phyloP scores from a whole-genome alignment of 2,113 vertebrate species.

The Myanophis thanlyinensis region DNA sequence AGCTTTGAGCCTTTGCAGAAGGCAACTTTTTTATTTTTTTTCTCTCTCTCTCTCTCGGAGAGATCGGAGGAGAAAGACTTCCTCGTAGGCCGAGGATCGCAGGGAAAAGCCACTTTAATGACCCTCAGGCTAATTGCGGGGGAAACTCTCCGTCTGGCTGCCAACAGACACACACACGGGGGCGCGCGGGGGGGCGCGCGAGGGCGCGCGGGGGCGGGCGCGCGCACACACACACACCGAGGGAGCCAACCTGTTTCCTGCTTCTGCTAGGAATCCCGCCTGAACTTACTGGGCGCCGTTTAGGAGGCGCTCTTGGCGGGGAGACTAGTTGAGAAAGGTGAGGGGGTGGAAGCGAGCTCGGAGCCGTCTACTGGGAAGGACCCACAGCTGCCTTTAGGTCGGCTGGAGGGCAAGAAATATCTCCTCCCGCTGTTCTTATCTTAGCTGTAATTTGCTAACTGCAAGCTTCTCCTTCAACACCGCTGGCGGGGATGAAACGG shows the following conservation, averaged over 20 bases:
- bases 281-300: conserved; percentile 41
- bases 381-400: neutral
- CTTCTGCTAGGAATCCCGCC: conserved; percentile 44
- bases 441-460: neutral
- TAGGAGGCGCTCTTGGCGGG: neutral
- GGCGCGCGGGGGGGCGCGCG: no score
- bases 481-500: neutral
- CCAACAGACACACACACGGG: neutral
- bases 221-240: conserved; percentile 31
- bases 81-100: conserved; percentile 42
- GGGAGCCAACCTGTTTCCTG: conserved; percentile 48
- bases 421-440: neutral
- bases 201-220: no score
- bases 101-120: conserved; percentile 45
- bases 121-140: conserved; percentile 57
- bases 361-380: conserved; percentile 35
- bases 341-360: neutral
- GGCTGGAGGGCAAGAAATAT: neutral
- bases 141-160: conserved; percentile 51
- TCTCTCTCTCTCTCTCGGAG: neutral
- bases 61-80: conserved; percentile 28
- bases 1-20: conserved; percentile 28
- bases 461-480: neutral
- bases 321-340: neutral
- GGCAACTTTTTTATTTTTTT: conserved; percentile 20